Evolutionary conservation across 2,113 vertebrate genomes (phyloP).

Genomic region (Orthonyx spaldingii): DNA sequence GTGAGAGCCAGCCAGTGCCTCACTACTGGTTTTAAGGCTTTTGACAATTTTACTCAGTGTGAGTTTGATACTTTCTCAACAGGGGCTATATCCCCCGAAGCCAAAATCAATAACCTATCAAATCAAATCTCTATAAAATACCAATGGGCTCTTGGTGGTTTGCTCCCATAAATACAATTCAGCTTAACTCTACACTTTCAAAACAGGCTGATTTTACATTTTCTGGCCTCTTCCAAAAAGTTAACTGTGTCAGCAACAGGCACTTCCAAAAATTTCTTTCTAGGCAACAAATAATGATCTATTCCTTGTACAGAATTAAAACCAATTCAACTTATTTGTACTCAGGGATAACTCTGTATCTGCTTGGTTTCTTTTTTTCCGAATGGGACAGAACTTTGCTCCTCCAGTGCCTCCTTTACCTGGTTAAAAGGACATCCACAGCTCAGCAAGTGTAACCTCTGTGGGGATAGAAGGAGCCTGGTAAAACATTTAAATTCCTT

Average conservation of each 20-base stretch:
- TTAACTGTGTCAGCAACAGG: conserved; percentile 19
- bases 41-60: conserved; percentile 74
- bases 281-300: conserved; percentile 33
- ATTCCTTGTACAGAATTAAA: neutral
- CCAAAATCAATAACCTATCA: conserved; percentile 81
- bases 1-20: conserved; percentile 44
- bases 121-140: conserved; percentile 75
- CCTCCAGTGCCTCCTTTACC: neutral
- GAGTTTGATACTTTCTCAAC: conserved; percentile 71
- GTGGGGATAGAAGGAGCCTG: neutral
- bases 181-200: conserved; percentile 57
- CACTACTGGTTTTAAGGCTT: conserved; percentile 59
- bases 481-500: neutral
- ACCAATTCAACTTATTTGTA: neutral
- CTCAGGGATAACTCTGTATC: neutral
- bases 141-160: conserved; percentile 63
- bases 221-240: conserved; percentile 46
- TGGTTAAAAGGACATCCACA: neutral
- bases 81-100: conserved; percentile 60
- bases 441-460: neutral
- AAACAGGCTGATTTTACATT: conserved; percentile 43
- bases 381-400: neutral
- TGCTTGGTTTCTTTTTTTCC: neutral
- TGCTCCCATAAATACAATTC: conserved; percentile 65
- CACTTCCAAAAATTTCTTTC: conserved; percentile 36